Base-by-base conservation (phyloP, 1,140 invertebrate genomes). In the Hyphantria cunea region DNA sequence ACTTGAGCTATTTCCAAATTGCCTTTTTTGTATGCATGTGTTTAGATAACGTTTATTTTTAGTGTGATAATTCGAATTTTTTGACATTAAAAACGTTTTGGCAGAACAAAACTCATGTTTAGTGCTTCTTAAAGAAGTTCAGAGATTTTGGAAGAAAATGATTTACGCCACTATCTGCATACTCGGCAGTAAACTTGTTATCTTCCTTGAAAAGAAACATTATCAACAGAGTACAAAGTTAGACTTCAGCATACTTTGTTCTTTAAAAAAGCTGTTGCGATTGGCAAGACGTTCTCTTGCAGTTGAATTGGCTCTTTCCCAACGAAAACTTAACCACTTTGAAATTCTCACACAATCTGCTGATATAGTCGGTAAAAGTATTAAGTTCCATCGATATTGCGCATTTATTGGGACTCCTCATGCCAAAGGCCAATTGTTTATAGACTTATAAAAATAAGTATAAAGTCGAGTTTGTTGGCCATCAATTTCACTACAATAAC, bases 321-420 rank as follows among this genome's bases (percentile, higher is more conserved):
- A 76, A 60, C 14, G 15, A 32, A 64, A 81, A 81, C 65, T 81
- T 80, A 75, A 68, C 73, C 73, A 74, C 74, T 82, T 77, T 74
- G 69, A 70, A 66, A 74, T 70, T 76, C 71, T 70, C 69, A 68
- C 64, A 47, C 8, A 17, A n/a, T 70, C 65, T 69, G 70, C 64
- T 72, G 58, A 63, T 65, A 66, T 3, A 25, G 52, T 66, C 56
- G 68, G 69, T 68, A 64, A 66, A 60, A 64, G 44, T 68, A 69
- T 69, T 70, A 69, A 69, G 56, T 66, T 72, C 13, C 32, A 48
- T 32, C 41, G 39, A 54, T 32, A 44, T 25, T 44, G 41, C 41
- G 8, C 34, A 5, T 25, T 25, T 25, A 25, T 25, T 25, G 17
- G 17, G 3, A 8, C 34, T 2, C 3, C 34, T 7, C 34, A 44